Percentiles rank a stretch among this genome's conserved stretches.
Evolutionary conservation across 2,797 vertebrate species (phyloP).

Genomic region (Crenichthys baileyi): DNA sequence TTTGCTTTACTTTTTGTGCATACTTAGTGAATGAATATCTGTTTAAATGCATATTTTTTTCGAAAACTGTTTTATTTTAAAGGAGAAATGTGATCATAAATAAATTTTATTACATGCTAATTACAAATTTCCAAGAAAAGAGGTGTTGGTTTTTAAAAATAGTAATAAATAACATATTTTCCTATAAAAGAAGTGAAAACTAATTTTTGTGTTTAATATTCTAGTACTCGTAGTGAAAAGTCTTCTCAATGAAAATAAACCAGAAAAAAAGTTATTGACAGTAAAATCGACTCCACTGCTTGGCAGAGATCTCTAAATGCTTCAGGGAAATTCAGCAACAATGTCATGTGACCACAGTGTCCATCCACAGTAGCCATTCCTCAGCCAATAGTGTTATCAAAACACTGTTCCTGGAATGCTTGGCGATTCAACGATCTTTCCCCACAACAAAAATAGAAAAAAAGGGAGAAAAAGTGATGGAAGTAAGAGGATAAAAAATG

Average conservation of each 20-base stretch:
- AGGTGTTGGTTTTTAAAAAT: background rate
- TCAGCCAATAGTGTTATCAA: slow-evolving; percentile 77
- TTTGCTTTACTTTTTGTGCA: background rate
- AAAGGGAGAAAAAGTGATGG: slow-evolving; percentile 48
- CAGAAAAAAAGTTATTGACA: slow-evolving; percentile 28
- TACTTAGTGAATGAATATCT: background rate
- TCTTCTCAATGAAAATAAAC: slow-evolving; percentile 11
- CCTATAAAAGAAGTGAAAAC: background rate
- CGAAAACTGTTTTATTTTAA: background rate
- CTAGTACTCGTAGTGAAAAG: background rate
- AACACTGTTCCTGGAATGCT: slow-evolving; percentile 73
- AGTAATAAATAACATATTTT: background rate
- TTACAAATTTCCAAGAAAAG: background rate
- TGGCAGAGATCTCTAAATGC: slow-evolving; percentile 56
- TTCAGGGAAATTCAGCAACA: slow-evolving; percentile 66
- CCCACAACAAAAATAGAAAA: slow-evolving; percentile 41
- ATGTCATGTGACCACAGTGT: slow-evolving; percentile 76
- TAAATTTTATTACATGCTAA: background rate
- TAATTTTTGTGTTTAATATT: background rate
- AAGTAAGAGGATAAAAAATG: slow-evolving; percentile 50
- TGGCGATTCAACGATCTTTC: slow-evolving; percentile 78
- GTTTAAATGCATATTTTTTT: background rate
- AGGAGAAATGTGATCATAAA: background rate
- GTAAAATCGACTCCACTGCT: slow-evolving; percentile 48
- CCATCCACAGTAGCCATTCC: slow-evolving; percentile 75